Evolutionary conservation across 2,113 vertebrate species (phyloP), one percentile per base, ranked within the genome.

Genomic region (Datnioides undecimradiatus): DNA sequence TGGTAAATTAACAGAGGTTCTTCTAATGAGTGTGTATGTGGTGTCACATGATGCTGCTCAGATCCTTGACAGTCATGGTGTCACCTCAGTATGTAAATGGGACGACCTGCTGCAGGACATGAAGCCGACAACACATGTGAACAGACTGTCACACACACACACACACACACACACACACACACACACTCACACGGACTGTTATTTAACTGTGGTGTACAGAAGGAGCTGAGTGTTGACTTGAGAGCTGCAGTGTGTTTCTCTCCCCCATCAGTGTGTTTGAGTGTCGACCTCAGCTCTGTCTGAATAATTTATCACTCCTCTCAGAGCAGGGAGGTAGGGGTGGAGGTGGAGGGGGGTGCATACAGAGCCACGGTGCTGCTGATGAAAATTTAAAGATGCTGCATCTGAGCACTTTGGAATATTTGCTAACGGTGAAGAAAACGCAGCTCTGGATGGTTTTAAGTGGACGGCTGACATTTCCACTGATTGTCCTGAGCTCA

Each of bases 301-400:
- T 89, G 80, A 90, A 90, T 90, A 69, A 90, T 90, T 83, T 3
- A 90, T 87, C 14, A 6, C 12, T 21, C 4, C 33, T 48, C 55
- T 63, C 27, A 2, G 41, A 2, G 33, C 34, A 21, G 7, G 63
- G 19, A 1, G 38, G 34, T 5, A 45, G 12, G 5, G 31, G 31
- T 1, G 27, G 57, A 0, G 31, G 29, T 4, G 21, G 17, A 11
- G 19, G 29, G 17, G n/a, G 23, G 11, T 14, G 17, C 11, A 25
- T 38, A 41, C 70, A 34, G 27, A 41, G 54, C 21, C 11, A 48
- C 1, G 27, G 19, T 8, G 23, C 29, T 21, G 67, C 75, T 78
- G 76, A 86, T 90, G 63, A 90, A 88, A 82, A 73, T 82, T 90
- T 86, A 82, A 89, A 70, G 79, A 83, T 8, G 16, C 27, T 79